phyloP scores from a whole-genome alignment of 2,797 vertebrate species.

The Brachyalestes nurse region DNA sequence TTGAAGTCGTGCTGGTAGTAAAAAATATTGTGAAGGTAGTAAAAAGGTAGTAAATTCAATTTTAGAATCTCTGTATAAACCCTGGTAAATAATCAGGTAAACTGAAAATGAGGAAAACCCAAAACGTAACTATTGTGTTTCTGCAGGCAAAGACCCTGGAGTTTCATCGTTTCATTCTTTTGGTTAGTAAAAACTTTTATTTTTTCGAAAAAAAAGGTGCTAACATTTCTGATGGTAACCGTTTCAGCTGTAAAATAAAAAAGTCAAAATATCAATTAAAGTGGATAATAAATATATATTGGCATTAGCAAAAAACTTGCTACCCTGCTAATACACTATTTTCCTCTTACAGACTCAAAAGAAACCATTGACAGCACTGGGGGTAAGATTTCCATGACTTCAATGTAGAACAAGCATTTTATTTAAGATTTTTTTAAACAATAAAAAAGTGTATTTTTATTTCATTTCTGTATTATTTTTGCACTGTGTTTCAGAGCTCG shows the following conservation, averaged over 20 bases:
- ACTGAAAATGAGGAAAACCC: no score
- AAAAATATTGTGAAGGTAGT: no score
- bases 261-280: neutral
- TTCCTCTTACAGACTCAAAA: constrained; percentile 12
- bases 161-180: constrained; percentile 38
- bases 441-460: neutral
- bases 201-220: neutral
- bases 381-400: constrained; percentile 21
- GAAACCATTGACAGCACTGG: constrained; percentile 46
- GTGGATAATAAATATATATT: neutral
- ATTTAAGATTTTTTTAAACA: no score
- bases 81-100: no score
- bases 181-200: constrained; percentile 34
- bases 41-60: no score
- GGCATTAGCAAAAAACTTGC: neutral
- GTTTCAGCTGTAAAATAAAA: neutral
- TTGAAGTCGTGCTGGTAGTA: no score
- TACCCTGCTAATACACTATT: neutral
- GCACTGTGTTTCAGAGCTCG: constrained; percentile 42
- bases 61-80: neutral
- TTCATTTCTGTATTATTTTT: constrained; percentile 6
- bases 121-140: neutral
- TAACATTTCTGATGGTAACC: neutral
- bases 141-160: constrained; percentile 15
- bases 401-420: neutral